Percentiles rank a stretch among this genome's conserved stretches.
These are phyloP conservation scores for Trisateles emortualis DNA, from an alignment of 2,888 invertebrate genomes.

Conservation along the genomic window DNA sequence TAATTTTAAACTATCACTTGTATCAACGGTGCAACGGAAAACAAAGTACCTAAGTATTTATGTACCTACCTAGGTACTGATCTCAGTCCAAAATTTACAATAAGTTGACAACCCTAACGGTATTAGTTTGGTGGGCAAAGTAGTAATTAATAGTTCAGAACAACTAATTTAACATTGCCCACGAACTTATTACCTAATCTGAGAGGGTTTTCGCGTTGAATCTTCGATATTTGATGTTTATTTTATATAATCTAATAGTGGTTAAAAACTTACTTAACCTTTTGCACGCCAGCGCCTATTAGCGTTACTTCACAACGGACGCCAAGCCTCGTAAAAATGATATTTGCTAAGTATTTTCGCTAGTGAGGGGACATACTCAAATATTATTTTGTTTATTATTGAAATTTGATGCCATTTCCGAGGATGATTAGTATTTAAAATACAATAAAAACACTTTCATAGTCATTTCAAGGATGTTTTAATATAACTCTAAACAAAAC, in stretches of 20 bases:
- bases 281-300: no score
- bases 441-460: no score
- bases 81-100: background rate
- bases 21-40: background rate
- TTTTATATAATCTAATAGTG: conserved; percentile 13
- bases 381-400: no score
- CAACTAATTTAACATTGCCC: conserved; percentile 15
- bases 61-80: background rate
- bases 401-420: no score
- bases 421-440: no score
- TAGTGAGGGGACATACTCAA: no score
- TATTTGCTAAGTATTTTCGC: no score
- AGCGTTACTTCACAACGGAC: no score
- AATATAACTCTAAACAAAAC: no score
- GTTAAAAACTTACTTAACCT: background rate
- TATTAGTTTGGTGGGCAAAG: conserved; percentile 21
- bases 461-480: no score
- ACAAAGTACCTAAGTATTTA: background rate
- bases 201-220: background rate
- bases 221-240: conserved; percentile 10
- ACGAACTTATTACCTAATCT: conserved; percentile 1
- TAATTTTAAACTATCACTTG: background rate
- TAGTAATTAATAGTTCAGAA: conserved; percentile 10
- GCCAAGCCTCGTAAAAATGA: no score
- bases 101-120: conserved; percentile 17